Evolutionary conservation across 2,797 vertebrate genomes (phyloP).

Genomic region (Aldrovandia affinis): DNA sequence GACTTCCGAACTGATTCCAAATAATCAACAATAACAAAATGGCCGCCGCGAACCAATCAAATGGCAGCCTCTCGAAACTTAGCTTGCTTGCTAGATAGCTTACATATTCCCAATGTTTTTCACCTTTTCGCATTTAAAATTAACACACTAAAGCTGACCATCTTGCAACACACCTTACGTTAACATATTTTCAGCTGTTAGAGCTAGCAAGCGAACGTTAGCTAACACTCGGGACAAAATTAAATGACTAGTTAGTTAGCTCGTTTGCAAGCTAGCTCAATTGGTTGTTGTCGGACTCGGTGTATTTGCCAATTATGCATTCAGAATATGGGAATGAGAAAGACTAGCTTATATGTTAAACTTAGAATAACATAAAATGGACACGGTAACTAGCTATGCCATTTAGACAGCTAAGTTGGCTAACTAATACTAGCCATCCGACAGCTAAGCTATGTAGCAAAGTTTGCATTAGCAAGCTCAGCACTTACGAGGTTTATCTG

Average conservation of each 20-base stretch:
- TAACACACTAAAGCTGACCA: background rate
- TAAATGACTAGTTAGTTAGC: too few species aligned
- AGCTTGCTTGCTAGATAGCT: background rate
- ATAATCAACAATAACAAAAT: constrained; percentile 13
- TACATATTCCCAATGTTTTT: background rate
- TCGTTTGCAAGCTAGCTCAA: too few species aligned
- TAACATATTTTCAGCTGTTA: background rate
- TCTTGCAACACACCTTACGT: too few species aligned
- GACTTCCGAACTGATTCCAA: background rate
- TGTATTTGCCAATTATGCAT: background rate
- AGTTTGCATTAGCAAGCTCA: background rate
- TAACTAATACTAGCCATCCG: background rate
- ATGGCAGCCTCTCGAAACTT: background rate
- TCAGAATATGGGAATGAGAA: background rate
- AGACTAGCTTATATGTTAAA: background rate
- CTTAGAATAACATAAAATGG: background rate
- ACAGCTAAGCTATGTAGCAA: background rate
- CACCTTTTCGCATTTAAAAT: background rate
- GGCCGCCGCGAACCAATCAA: background rate
- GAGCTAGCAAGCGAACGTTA: background rate
- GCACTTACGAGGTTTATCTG: background rate
- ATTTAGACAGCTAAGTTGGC: background rate
- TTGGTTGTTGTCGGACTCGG: too few species aligned
- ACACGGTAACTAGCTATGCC: background rate
- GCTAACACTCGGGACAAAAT: too few species aligned